A percentile compares a stretch with the other conserved stretches of the same genome.
phyloP scores from a whole-genome alignment of 2,113 vertebrate genomes.

The Nothoprocta perdicaria region DNA sequence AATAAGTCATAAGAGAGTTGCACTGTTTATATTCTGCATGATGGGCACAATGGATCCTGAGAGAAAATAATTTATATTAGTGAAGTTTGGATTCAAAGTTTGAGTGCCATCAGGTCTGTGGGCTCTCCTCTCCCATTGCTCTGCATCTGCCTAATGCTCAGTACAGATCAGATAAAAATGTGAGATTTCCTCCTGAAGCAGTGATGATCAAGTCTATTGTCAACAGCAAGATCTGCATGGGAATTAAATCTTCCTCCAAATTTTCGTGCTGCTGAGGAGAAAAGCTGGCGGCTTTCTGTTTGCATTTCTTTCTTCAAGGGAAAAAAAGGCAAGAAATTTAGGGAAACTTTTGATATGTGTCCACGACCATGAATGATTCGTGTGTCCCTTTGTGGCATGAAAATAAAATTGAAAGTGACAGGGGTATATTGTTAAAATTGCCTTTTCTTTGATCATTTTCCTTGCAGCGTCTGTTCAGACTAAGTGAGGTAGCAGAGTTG shows the following conservation, averaged over 20 bases:
- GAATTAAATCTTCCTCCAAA: neutral
- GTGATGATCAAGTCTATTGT: neutral
- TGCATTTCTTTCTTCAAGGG: neutral
- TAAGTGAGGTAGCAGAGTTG: neutral
- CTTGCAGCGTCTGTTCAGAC: slow-evolving; percentile 39
- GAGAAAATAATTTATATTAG: neutral
- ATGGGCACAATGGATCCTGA: neutral
- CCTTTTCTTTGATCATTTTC: slow-evolving; percentile 62
- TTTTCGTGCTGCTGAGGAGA: neutral
- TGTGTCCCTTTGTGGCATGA: slow-evolving; percentile 17
- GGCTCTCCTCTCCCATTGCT: neutral
- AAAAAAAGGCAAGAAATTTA: neutral
- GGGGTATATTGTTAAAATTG: slow-evolving; percentile 57
- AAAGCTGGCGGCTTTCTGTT: neutral
- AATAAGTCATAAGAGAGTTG: neutral
- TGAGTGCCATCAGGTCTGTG: neutral
- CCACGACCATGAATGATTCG: slow-evolving; percentile 8
- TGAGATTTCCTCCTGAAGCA: neutral
- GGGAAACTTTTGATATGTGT: slow-evolving; percentile 27
- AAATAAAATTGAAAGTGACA: slow-evolving; percentile 53
- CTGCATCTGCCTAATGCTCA: neutral
- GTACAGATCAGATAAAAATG: neutral
- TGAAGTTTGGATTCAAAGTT: neutral
- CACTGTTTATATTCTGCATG: neutral
- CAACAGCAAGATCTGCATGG: neutral